Conservation (phyloP, 2,113 vertebrate genomes). For the Nannobrachium achirus region DNA sequence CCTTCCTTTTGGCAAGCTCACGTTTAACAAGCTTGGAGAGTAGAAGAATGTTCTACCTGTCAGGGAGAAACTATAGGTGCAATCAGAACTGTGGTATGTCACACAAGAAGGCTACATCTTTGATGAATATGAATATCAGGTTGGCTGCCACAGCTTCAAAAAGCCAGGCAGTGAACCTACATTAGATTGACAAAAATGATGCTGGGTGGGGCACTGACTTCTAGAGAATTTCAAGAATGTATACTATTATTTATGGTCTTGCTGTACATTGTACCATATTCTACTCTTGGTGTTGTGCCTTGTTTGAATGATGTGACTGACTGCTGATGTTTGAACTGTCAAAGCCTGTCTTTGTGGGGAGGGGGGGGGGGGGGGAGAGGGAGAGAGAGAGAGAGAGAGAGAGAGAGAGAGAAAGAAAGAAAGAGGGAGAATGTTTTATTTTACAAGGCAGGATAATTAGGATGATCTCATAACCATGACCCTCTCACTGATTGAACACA, state of each 20-base stretch:
- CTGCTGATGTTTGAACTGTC: slow-evolving; percentile 22
- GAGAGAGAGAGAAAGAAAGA: too few relatives aligned
- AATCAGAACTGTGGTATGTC: neutral
- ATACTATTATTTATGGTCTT: slow-evolving; percentile 61
- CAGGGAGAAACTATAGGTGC: neutral
- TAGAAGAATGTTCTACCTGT: neutral
- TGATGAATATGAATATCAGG: neutral
- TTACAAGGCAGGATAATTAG: too few relatives aligned
- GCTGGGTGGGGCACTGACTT: slow-evolving; percentile 7
- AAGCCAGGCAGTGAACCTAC: neutral
- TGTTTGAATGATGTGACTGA: slow-evolving; percentile 55
- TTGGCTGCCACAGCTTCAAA: neutral
- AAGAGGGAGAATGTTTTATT: too few relatives aligned
- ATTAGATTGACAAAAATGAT: neutral
- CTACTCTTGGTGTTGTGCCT: slow-evolving; percentile 66
- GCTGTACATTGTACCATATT: slow-evolving; percentile 42
- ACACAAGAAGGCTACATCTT: neutral
- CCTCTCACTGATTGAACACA: too few relatives aligned
- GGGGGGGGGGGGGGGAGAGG: slow-evolving; percentile 11
- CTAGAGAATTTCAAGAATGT: slow-evolving; percentile 23
- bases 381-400: slow-evolving; percentile 8
- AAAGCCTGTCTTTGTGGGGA: slow-evolving; percentile 35
- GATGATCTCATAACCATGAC: too few relatives aligned
- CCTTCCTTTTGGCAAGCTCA: neutral
- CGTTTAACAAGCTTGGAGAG: neutral